Conservation (phyloP, 2,888 invertebrate species). For the Ischnura elegans region DNA sequence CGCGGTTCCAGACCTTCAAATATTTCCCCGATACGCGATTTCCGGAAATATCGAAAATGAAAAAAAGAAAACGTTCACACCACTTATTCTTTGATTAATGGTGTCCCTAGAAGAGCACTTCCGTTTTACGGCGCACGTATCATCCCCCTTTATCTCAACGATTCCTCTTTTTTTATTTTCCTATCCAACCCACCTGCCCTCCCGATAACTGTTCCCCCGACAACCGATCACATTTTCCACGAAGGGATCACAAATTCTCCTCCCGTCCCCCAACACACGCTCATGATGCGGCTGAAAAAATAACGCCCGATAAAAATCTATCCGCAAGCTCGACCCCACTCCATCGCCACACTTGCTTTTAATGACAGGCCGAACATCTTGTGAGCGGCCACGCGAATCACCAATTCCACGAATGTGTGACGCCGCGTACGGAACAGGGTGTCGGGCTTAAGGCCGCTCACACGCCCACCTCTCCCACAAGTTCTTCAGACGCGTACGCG, state of each 20-base stretch:
- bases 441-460: no score
- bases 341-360: neutral
- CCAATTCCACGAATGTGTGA: conserved; percentile 27
- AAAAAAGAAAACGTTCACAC: neutral
- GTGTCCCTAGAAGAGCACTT: neutral
- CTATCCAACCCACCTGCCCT: neutral
- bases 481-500: no score
- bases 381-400: conserved; percentile 17
- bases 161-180: neutral
- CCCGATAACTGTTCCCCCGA: conserved; percentile 13
- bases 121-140: neutral
- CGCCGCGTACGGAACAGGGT: neutral
- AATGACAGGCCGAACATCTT: neutral
- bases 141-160: no score
- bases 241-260: conserved; percentile 17
- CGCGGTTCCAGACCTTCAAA: no score
- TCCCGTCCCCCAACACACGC: neutral
- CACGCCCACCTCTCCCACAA: no score
- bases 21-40: neutral
- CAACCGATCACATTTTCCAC: neutral
- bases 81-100: neutral
- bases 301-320: neutral
- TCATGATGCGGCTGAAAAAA: neutral
- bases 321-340: neutral
- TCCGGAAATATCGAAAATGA: neutral